These are phyloP conservation scores for Orchestia grillus DNA, from an alignment of 1,140 invertebrate genomes.

Conservation along the genomic window DNA sequence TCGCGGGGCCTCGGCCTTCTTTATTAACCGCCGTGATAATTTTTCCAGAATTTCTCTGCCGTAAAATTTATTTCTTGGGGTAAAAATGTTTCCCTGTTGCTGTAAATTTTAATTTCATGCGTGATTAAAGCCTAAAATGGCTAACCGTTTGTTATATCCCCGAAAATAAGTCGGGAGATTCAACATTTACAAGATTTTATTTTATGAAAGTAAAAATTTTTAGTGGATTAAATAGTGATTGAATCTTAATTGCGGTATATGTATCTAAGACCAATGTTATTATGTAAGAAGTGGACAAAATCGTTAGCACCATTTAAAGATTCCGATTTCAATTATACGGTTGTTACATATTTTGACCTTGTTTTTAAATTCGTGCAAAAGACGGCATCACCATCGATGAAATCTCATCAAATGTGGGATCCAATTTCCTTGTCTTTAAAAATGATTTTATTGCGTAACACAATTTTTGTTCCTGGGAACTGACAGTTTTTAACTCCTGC, in stretches of 20 bases:
- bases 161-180: background rate
- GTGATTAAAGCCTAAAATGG: background rate
- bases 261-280: too few relatives aligned
- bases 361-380: too few relatives aligned
- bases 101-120: background rate
- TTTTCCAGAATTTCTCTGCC: background rate
- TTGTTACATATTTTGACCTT: too few relatives aligned
- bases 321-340: too few relatives aligned
- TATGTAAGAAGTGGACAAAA: too few relatives aligned
- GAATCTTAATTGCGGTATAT: background rate
- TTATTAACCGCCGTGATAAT: constrained; percentile 3
- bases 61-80: background rate
- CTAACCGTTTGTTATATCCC: background rate
- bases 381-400: too few relatives aligned
- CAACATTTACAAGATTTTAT: background rate
- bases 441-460: too few relatives aligned
- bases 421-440: too few relatives aligned
- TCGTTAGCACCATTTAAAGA: too few relatives aligned
- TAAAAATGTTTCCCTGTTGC: background rate
- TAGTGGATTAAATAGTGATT: background rate
- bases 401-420: too few relatives aligned
- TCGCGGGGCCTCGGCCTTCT: background rate
- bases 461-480: too few relatives aligned
- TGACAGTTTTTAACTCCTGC: too few relatives aligned
- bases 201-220: background rate